Base-by-base conservation (phyloP, 2,888 invertebrate species). In the Pristionchus exspectatus region DNA sequence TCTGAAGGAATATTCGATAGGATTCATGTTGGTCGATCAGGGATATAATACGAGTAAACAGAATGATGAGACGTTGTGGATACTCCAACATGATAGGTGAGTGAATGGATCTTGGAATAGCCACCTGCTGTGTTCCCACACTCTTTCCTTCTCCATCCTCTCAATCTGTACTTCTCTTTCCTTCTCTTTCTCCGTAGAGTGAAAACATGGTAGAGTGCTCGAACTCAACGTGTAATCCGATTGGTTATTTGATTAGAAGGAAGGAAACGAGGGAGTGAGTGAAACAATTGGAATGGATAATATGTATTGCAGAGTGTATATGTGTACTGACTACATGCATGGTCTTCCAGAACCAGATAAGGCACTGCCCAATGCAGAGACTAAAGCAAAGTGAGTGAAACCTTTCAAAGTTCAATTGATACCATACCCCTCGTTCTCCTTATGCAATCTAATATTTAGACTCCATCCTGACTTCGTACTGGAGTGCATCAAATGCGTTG, bases 11-110 rank as follows among this genome's bases (percentile, higher is more conserved):
- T 93, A 88, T 69, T 91, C 91, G 16, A 90, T 93, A 88, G 92
- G 92, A 9, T 92, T 93, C 56, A 92, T 93, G 92, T 88, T 93
- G 1, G 91, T 93, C 27, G 92, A 93, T 90, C 93, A 93, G 74
- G 93, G 93, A 84, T 91, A 69, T 85, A 89, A 89, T 33, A 89
- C 89, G 81, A 89, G 89, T 30, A 81, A 27, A 18, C 89, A 89
- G 44, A 30, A 44, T 16, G 83, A 89, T 74, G 81, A 59, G 24
- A 44, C 59, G 1, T 38, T 59, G n/a, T 89, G 89, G 89, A 89
- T 89, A 59, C 83, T 89, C 9, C 89, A 89, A 30, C 81, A 89
- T 14, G 66, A 89, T 24, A 89, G 50, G 89, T 89, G 33, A 74
- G 74, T 50, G 50, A 33, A n/a, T 2, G 63, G 27, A 14, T 59